A percentile compares a stretch with the other conserved stretches of the same genome.
These are phyloP conservation scores for Megaleporinus macrocephalus DNA, from an alignment of 2,113 vertebrate species.

Conservation along the genomic window DNA sequence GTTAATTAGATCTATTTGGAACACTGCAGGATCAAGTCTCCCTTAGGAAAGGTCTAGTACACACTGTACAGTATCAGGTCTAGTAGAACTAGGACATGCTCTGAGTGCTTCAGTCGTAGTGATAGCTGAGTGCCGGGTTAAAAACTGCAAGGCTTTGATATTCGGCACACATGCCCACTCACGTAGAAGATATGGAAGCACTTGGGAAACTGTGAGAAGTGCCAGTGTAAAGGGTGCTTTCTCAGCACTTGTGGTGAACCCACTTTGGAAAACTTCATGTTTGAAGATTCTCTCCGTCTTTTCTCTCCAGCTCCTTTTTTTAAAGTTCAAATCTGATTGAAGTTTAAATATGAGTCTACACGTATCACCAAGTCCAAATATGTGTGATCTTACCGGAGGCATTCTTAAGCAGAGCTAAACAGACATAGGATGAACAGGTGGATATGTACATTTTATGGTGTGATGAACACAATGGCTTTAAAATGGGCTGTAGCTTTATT, in stretches of 20 bases:
- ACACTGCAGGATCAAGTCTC: background rate
- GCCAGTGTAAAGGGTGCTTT: background rate
- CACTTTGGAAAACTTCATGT: background rate
- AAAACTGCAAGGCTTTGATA: background rate
- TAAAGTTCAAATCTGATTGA: too few relatives aligned
- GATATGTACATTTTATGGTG: too few relatives aligned
- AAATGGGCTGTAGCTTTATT: too few relatives aligned
- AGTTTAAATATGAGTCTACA: too few relatives aligned
- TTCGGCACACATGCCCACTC: background rate
- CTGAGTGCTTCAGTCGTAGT: background rate
- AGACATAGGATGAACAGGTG: too few relatives aligned
- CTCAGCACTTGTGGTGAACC: background rate
- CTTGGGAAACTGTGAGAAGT: background rate
- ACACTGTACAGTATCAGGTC: background rate
- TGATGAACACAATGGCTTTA: too few relatives aligned
- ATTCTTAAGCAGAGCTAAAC: too few relatives aligned
- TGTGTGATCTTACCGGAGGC: too few relatives aligned
- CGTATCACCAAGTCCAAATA: too few relatives aligned
- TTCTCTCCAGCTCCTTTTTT: too few relatives aligned
- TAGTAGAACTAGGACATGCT: background rate
- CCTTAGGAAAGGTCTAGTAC: background rate
- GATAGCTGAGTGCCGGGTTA: background rate
- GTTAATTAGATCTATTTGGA: background rate
- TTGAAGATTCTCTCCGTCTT: too few relatives aligned
- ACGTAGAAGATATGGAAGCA: background rate